Evolutionary conservation across 1,140 invertebrate genomes (phyloP).

Genomic region (Bombus consobrinus): DNA sequence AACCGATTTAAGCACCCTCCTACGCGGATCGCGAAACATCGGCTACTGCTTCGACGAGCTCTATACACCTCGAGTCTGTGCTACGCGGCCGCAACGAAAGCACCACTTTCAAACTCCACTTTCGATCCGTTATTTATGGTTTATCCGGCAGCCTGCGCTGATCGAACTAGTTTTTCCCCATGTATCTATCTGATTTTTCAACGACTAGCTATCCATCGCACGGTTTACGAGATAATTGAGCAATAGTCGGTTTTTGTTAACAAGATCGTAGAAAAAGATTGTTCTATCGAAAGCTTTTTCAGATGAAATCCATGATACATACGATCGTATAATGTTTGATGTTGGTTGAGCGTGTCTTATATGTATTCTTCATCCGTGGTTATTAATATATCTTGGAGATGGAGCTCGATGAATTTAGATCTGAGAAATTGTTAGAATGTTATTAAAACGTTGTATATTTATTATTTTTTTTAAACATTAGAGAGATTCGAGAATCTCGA

Average conservation of each 20-base stretch:
- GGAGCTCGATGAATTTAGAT: too few relatives aligned
- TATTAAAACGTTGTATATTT: too few relatives aligned
- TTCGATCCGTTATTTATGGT: conserved; percentile 40
- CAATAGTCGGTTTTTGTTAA: background rate
- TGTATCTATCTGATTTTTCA: background rate
- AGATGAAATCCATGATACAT: too few relatives aligned
- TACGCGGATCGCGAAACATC: conserved; percentile 21
- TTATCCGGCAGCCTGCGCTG: background rate
- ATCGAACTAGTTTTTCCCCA: conserved; percentile 19
- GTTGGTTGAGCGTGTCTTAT: too few relatives aligned
- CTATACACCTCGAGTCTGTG: background rate
- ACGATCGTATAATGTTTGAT: too few relatives aligned
- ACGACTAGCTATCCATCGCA: background rate
- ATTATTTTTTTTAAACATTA: accelerated
- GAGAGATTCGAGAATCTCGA: too few relatives aligned
- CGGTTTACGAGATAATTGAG: background rate
- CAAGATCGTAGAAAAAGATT: background rate
- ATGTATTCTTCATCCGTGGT: too few relatives aligned
- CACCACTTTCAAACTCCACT: conserved; percentile 16
- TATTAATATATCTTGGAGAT: too few relatives aligned
- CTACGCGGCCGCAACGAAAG: background rate
- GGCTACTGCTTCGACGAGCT: background rate
- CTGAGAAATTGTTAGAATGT: too few relatives aligned
- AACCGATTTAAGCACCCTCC: conserved; percentile 10
- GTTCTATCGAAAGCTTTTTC: background rate